Evolutionary conservation across 2,113 vertebrate genomes (phyloP).

Genomic region (Calyptommatus sinebrachiatus): DNA sequence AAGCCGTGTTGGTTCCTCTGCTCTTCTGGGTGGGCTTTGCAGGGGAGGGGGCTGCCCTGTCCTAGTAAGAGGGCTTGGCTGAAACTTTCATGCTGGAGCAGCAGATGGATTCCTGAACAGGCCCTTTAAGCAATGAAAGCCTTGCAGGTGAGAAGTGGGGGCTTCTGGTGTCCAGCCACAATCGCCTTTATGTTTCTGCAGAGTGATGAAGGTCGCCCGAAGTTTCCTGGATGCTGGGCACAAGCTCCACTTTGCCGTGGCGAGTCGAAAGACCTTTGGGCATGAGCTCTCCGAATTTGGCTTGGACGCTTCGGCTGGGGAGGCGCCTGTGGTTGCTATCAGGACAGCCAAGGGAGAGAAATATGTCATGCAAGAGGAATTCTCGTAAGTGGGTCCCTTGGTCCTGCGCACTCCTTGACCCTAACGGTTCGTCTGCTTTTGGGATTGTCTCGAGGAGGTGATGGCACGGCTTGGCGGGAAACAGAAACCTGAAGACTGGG

Average conservation of each 20-base stretch:
- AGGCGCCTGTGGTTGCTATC: constrained; percentile 88
- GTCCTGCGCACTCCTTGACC: background rate
- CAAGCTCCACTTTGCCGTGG: constrained; percentile 87
- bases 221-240: constrained; percentile 90
- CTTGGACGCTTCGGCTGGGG: constrained; percentile 79
- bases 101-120: too few relatives aligned
- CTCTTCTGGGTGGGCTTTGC: too few relatives aligned
- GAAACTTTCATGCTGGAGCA: too few relatives aligned
- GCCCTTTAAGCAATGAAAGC: too few relatives aligned
- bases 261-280: constrained; percentile 83
- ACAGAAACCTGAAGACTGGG: background rate
- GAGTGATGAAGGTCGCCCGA: constrained; percentile 96
- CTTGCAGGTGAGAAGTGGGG: too few relatives aligned
- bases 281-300: constrained; percentile 90
- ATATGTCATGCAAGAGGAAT: constrained; percentile 93
- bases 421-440: background rate
- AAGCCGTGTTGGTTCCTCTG: too few relatives aligned
- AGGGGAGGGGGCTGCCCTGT: too few relatives aligned
- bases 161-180: background rate
- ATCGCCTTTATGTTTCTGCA: constrained; percentile 45
- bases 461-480: background rate
- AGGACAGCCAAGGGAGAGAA: constrained; percentile 90
- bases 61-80: too few relatives aligned
- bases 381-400: constrained; percentile 82
- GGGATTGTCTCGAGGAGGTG: background rate